Conservation (phyloP, 1,140 invertebrate species). For the Spodoptera litura region DNA sequence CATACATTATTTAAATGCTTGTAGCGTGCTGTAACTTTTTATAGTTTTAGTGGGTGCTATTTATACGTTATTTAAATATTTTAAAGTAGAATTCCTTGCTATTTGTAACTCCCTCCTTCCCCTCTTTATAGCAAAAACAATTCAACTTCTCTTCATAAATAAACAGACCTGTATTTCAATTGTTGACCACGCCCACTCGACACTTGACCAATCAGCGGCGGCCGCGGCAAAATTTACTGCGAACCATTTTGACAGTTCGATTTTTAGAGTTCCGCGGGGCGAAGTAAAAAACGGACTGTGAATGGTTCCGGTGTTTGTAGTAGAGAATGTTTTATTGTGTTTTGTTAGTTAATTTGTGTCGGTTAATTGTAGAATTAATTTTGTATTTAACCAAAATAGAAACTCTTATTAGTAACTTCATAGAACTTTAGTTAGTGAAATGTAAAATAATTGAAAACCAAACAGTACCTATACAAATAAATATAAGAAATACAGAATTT, state of each 20-base stretch:
- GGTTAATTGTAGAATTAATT: too few relatives aligned
- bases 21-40: not conserved
- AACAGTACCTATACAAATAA: not conserved
- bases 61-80: conserved; percentile 38
- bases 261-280: conserved; percentile 61
- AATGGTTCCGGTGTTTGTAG: conserved; percentile 1
- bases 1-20: conserved; percentile 22
- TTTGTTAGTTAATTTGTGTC: not conserved
- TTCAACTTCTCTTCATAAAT: conserved; percentile 82
- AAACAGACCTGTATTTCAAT: conserved; percentile 71
- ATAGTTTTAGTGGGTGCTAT: conserved; percentile 25
- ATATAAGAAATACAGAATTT: not conserved
- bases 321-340: not conserved
- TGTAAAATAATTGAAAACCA: too few relatives aligned
- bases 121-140: conserved; percentile 58
- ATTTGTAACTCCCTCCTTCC: conserved; percentile 19
- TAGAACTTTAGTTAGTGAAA: too few relatives aligned
- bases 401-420: too few relatives aligned
- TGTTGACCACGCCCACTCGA: conserved; percentile 70
- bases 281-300: conserved; percentile 22
- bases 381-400: too few relatives aligned
- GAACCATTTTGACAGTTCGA: conserved; percentile 83
- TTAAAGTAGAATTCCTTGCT: conserved; percentile 36
- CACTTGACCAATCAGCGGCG: conserved; percentile 67
- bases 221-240: conserved; percentile 77